Evolutionary conservation across 2,797 vertebrate species (phyloP).

Genomic region (Phoeniculus purpureus): DNA sequence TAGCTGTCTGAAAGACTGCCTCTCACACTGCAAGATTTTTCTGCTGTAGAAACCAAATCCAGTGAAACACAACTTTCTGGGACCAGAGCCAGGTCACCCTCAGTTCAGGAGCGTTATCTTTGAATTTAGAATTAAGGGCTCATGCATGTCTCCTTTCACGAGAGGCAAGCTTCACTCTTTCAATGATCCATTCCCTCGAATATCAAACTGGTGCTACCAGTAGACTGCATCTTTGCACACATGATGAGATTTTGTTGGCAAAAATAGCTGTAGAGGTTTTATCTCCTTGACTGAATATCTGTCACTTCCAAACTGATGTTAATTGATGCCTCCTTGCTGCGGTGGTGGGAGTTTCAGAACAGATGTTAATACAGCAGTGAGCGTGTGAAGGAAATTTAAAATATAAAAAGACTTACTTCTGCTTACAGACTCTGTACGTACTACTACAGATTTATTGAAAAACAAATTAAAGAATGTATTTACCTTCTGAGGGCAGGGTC

Average conservation of each 20-base stretch:
- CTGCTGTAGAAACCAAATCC: slow-evolving; percentile 25
- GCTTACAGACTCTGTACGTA: slow-evolving; percentile 32
- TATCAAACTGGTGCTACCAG: slow-evolving; percentile 16
- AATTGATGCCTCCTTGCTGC: slow-evolving; percentile 59
- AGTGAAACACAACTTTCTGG: slow-evolving; percentile 62
- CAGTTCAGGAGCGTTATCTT: slow-evolving; percentile 54
- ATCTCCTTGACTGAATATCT: slow-evolving; percentile 57
- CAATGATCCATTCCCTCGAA: slow-evolving; percentile 34
- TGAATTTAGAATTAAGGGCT: slow-evolving; percentile 47
- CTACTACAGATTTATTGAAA: slow-evolving; percentile 13
- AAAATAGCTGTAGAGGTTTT: slow-evolving; percentile 40
- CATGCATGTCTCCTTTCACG: slow-evolving; percentile 47
- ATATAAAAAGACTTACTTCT: slow-evolving; percentile 45
- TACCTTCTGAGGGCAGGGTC: not conserved
- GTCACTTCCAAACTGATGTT: slow-evolving; percentile 62
- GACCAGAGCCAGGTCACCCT: slow-evolving; percentile 55
- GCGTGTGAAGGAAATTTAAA: slow-evolving; percentile 32
- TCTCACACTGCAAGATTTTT: slow-evolving; percentile 1
- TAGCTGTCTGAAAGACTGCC: not conserved
- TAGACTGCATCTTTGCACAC: slow-evolving; percentile 52
- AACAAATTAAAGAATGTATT: slow-evolving; percentile 43
- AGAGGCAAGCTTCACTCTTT: slow-evolving; percentile 34
- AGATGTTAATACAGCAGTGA: slow-evolving; percentile 59
- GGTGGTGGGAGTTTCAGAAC: slow-evolving; percentile 47
- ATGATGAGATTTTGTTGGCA: slow-evolving; percentile 56